phyloP scores from a whole-genome alignment of 2,888 invertebrate species.

The Masnerella sp. region DNA sequence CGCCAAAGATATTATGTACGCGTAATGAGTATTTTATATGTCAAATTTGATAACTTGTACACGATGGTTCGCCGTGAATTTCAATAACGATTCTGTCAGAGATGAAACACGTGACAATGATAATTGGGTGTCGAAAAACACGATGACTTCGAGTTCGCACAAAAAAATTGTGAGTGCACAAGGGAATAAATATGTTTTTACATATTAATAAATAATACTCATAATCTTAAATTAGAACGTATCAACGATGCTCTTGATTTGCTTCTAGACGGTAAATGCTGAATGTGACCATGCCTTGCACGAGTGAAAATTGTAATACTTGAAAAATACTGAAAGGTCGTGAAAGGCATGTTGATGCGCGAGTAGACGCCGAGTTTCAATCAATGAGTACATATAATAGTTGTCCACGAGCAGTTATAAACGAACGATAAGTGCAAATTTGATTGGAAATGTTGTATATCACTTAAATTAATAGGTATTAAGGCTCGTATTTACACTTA shows the following conservation, averaged over 20 bases:
- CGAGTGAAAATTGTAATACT: conserved; percentile 8
- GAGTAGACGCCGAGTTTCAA: conserved; percentile 7
- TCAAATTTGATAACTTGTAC: not conserved
- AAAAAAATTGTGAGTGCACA: no score
- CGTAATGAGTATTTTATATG: conserved; percentile 20
- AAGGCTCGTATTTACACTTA: conserved; percentile 72
- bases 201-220: conserved; percentile 66
- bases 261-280: conserved; percentile 15
- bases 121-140: no score
- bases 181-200: conserved; percentile 21
- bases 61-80: no score
- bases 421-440: conserved; percentile 55
- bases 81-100: no score
- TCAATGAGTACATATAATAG: conserved; percentile 33
- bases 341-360: conserved; percentile 6
- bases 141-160: no score
- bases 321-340: conserved; percentile 42
- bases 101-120: no score
- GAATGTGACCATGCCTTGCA: conserved; percentile 7
- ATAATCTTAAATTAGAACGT: conserved; percentile 57
- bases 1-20: conserved; percentile 16
- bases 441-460: conserved; percentile 46
- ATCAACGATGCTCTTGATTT: conserved; percentile 15
- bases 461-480: conserved; percentile 68
- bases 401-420: conserved; percentile 40